phyloP scores from a whole-genome alignment of 2,113 vertebrate genomes.

The Ornithorhynchus anatinus region DNA sequence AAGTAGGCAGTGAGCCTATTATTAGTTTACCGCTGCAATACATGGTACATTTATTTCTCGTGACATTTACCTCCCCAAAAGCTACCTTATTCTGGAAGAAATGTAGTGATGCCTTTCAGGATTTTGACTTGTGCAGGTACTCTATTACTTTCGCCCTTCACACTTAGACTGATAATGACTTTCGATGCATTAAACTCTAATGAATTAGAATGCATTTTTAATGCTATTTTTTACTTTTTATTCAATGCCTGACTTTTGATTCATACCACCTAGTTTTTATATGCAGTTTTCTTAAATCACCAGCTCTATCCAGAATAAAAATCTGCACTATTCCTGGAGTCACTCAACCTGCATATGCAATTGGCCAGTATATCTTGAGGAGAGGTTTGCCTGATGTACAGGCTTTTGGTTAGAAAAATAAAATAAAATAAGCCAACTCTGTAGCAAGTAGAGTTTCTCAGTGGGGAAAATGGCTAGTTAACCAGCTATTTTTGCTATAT shows the following conservation, averaged over 20 bases:
- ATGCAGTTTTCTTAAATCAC: conserved; percentile 62
- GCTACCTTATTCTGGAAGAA: conserved; percentile 42
- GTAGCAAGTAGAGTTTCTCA: conserved; percentile 45
- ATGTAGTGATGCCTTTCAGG: conserved; percentile 39
- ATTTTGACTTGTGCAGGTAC: conserved; percentile 29
- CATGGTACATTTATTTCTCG: background rate
- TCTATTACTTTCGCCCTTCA: conserved; percentile 42
- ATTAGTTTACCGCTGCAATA: too few species aligned
- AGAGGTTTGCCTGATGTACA: conserved; percentile 41
- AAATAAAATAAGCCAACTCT: conserved; percentile 45
- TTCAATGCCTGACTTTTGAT: conserved; percentile 36
- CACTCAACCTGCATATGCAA: conserved; percentile 56
- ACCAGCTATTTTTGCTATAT: conserved; percentile 38
- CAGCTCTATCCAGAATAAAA: conserved; percentile 52
- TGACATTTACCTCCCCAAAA: conserved; percentile 52
- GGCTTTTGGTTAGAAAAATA: conserved; percentile 42
- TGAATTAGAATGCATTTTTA: conserved; percentile 35
- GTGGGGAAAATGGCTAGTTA: conserved; percentile 53
- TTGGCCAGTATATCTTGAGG: conserved; percentile 49
- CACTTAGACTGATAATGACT: conserved; percentile 43
- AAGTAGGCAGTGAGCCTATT: too few species aligned
- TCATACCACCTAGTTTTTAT: conserved; percentile 48
- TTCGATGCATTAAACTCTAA: conserved; percentile 53
- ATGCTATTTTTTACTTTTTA: conserved; percentile 47
- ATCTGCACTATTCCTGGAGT: conserved; percentile 47